Percentiles rank a stretch among this genome's conserved stretches.
phyloP scores from a whole-genome alignment of 2,888 invertebrate species.

The Asteroscopus sphinx region DNA sequence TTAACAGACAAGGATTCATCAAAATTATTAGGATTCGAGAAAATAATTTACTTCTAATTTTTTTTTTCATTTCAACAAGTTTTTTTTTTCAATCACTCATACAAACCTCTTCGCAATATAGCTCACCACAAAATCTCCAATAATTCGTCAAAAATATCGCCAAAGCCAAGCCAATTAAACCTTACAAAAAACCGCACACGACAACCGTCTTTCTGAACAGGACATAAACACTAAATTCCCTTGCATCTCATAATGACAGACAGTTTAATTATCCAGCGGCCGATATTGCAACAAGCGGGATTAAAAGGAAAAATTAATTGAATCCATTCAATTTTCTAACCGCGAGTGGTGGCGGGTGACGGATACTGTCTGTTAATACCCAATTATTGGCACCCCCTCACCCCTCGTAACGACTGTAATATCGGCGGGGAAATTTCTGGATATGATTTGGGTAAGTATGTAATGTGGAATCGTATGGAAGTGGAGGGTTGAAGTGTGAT shows the following conservation, averaged over 20 bases:
- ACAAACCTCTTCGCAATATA: slow-evolving; percentile 19
- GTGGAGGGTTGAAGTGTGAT: neutral
- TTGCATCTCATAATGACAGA: slow-evolving; percentile 56
- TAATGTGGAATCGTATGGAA: slow-evolving; percentile 22
- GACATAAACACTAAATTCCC: slow-evolving; percentile 43
- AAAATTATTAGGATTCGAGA: too few relatives aligned
- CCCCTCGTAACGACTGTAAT: slow-evolving; percentile 45
- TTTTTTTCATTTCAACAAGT: too few relatives aligned
- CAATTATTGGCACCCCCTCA: slow-evolving; percentile 72
- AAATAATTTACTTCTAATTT: too few relatives aligned
- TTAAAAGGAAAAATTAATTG: slow-evolving; percentile 81
- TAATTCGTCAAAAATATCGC: slow-evolving; percentile 38
- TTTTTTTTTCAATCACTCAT: too few relatives aligned
- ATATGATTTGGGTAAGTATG: slow-evolving; percentile 41
- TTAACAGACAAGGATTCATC: too few relatives aligned
- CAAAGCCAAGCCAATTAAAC: slow-evolving; percentile 39
- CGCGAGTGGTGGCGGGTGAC: slow-evolving; percentile 72
- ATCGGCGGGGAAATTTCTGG: slow-evolving; percentile 41
- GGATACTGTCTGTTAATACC: slow-evolving; percentile 81
- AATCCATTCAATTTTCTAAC: slow-evolving; percentile 80
- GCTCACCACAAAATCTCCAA: slow-evolving; percentile 24
- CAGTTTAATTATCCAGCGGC: slow-evolving; percentile 60
- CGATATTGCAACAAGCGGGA: slow-evolving; percentile 65
- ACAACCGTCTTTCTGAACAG: slow-evolving; percentile 19
- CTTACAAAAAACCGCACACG: slow-evolving; percentile 7